Evolutionary conservation across 1,140 invertebrate genomes (phyloP).

Genomic region (Aporrectodea caliginosa): DNA sequence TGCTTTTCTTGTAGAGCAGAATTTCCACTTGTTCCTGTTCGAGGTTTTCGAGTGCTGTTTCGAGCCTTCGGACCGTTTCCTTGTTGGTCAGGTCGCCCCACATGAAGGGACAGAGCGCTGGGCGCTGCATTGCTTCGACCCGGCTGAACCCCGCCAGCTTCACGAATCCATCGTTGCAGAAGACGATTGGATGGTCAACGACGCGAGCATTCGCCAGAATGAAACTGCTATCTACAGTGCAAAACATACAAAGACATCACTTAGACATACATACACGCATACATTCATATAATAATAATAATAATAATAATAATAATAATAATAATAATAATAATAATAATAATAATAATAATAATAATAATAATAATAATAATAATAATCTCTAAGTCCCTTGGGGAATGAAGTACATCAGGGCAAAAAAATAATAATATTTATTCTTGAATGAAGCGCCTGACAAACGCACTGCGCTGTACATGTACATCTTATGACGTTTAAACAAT

Average conservation of each 20-base stretch:
- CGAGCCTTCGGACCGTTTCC: slow-evolving; percentile 86
- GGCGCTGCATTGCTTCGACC: slow-evolving; percentile 42
- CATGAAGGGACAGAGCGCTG: slow-evolving; percentile 95
- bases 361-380: too few relatives aligned
- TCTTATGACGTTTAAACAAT: too few relatives aligned
- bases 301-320: slow-evolving; percentile 8
- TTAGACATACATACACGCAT: background rate
- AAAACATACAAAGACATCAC: background rate
- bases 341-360: slow-evolving; percentile 5
- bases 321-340: slow-evolving; percentile 12
- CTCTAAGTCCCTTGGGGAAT: too few relatives aligned
- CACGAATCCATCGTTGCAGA: slow-evolving; percentile 99
- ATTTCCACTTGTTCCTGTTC: slow-evolving; percentile 88
- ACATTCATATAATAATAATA: slow-evolving; percentile 3
- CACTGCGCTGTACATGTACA: too few relatives aligned
- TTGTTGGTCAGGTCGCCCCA: slow-evolving; percentile 96
- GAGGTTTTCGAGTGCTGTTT: slow-evolving; percentile 89
- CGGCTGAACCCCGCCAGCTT: slow-evolving; percentile 95
- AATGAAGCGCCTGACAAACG: too few relatives aligned
- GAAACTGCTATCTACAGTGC: slow-evolving; percentile 19
- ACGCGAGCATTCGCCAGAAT: slow-evolving; percentile 83
- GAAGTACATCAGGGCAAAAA: too few relatives aligned
- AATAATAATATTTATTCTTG: too few relatives aligned
- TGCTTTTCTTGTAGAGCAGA: slow-evolving; percentile 98
- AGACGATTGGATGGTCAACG: slow-evolving; percentile 99